These are phyloP conservation scores for Cephus sareptanus DNA, from an alignment of 2,888 invertebrate species.

Conservation along the genomic window DNA sequence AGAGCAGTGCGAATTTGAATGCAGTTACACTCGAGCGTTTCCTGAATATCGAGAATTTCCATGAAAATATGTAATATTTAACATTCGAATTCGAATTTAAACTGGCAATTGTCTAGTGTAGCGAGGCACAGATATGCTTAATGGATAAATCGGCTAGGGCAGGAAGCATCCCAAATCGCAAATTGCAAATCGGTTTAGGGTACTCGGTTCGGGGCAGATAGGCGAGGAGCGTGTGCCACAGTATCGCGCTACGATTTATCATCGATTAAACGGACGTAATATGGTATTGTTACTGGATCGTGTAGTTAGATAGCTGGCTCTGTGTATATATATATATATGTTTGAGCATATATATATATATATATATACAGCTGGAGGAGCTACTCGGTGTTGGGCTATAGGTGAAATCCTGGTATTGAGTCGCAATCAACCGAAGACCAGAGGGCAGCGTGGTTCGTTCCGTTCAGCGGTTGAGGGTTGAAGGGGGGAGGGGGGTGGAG, in stretches of 20 bases:
- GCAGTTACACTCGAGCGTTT: no score
- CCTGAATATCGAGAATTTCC: background rate
- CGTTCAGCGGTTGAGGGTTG: no score
- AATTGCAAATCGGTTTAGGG: background rate
- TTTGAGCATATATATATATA: background rate
- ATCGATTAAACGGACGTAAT: constrained; percentile 58
- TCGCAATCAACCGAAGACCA: constrained; percentile 50
- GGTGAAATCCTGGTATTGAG: constrained; percentile 50
- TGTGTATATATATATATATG: background rate
- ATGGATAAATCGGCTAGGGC: no score
- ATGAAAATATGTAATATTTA: background rate
- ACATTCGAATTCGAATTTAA: background rate
- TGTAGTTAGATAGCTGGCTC: constrained; percentile 42
- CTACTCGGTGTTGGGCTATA: constrained; percentile 39
- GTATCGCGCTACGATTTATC: constrained; percentile 46
- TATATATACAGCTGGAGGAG: background rate
- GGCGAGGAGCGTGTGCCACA: background rate
- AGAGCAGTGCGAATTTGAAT: no score
- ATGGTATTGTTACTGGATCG: constrained; percentile 51
- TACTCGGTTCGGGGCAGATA: background rate
- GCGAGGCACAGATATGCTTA: no score
- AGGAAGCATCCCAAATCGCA: background rate
- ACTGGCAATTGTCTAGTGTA: background rate
- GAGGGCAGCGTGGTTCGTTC: background rate
- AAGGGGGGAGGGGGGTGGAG: no score